Base-by-base conservation (phyloP, 53 echinoderm and acorn worm genomes). In the Pentamera pediparva region DNA sequence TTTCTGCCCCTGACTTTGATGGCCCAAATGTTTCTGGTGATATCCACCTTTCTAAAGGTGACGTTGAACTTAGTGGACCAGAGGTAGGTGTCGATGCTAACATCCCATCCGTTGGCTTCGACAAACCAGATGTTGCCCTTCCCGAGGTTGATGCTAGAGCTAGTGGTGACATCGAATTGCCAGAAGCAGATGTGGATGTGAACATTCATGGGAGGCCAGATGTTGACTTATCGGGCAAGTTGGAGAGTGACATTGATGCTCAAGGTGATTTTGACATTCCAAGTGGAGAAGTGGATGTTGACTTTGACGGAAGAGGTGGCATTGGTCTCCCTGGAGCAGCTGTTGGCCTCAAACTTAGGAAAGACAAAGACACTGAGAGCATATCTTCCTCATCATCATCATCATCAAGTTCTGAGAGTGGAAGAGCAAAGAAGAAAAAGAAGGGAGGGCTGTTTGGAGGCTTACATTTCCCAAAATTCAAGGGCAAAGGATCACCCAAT, bases 401-500 rank as follows among this genome's bases (percentile, higher is more conserved):
- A 3, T 67, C 67, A 11, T 40, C 39, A 39, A 53, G 55, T 53
- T 18, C 35, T 37, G 73, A 82, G 50, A 61, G 62, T 79, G 61
- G 83, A 76, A 52, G 52, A 24, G n/a, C 75, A 72, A 40, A 79
- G 31, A 62, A 91, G 72, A 63, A 67, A 45, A 67, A 67, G 41
- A 67, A 67, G 39, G 41, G 41, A 22, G 82, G 79, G 21, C 65
- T 87, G 40, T 74, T 87, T 53, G 57, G 76, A 37, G 84, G 81
- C 17, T 71, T 87, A 40, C 81, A 87, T 63, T 62, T 86, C 35
- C 91, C 83, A 65, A 83, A 83, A 31, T 38, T 83, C 26, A 38
- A 67, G 35, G 69, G 56, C 10, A 76, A 83, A 59, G 39, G 61
- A 20, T 35, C 69, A 17, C 43, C 55, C 8, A 45, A 25, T n/a